These are phyloP conservation scores for Danio aesculapii DNA, from an alignment of 2,797 vertebrate species.

Conservation along the genomic window DNA sequence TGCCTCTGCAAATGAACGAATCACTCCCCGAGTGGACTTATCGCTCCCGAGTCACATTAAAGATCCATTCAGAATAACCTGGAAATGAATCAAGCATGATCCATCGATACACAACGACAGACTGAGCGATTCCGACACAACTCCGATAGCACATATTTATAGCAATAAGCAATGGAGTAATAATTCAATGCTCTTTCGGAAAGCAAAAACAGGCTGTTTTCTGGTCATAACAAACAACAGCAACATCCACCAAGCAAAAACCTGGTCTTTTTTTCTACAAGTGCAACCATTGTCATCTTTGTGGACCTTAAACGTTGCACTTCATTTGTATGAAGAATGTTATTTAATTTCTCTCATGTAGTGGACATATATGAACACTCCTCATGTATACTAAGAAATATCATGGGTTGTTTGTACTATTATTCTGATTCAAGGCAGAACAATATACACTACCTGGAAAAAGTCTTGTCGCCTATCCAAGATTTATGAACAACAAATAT, in stretches of 20 bases:
- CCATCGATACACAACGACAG: neutral
- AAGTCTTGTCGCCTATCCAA: too few relatives aligned
- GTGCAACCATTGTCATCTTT: conserved; percentile 26
- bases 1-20: too few relatives aligned
- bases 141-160: conserved; percentile 32
- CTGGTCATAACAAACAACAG: conserved; percentile 19
- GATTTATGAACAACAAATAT: too few relatives aligned
- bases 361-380: conserved; percentile 35
- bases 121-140: conserved; percentile 19
- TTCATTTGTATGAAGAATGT: conserved; percentile 50
- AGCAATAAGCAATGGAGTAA: conserved; percentile 56
- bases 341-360: conserved; percentile 37
- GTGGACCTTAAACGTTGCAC: conserved; percentile 49
- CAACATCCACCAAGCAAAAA: conserved; percentile 54
- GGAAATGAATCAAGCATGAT: too few relatives aligned
- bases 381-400: conserved; percentile 23
- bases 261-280: conserved; percentile 42
- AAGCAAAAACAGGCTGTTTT: conserved; percentile 27
- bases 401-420: conserved; percentile 51
- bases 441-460: conserved; percentile 8
- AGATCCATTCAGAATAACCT: too few relatives aligned
- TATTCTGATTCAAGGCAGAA: conserved; percentile 56
- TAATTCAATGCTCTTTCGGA: neutral
- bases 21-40: too few relatives aligned
- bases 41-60: too few relatives aligned